These are phyloP conservation scores for Eidolon dupreanum DNA, from an alignment of 2,797 vertebrate species.

Conservation along the genomic window DNA sequence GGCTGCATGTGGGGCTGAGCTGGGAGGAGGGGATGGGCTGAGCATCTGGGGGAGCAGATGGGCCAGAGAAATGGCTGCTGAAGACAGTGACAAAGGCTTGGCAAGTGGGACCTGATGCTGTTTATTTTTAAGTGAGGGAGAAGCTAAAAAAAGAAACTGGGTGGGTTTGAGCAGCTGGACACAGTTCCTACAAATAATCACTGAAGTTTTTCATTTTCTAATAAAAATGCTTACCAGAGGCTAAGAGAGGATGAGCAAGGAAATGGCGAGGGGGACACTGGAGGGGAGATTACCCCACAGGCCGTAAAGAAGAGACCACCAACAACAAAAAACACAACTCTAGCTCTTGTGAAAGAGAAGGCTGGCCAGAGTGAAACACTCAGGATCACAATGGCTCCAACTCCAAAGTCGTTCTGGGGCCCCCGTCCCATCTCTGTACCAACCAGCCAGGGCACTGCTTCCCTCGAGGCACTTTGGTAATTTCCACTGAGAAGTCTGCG, in stretches of 20 bases:
- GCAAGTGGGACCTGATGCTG: conserved; percentile 77
- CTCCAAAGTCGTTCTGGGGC: neutral
- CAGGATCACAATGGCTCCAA: neutral
- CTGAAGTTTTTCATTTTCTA: conserved; percentile 52
- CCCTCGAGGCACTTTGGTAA: neutral
- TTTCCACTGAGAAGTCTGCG: neutral
- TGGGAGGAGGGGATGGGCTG: conserved; percentile 42
- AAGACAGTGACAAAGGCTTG: conserved; percentile 82
- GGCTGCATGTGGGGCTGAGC: conserved; percentile 63
- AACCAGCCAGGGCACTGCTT: neutral
- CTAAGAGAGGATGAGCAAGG: neutral
- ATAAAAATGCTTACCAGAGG: conserved; percentile 8
- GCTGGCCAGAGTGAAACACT: neutral
- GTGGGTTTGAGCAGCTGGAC: conserved; percentile 77
- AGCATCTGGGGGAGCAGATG: conserved; percentile 85
- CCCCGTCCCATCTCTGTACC: neutral
- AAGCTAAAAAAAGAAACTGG: conserved; percentile 80
- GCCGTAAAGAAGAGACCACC: neutral
- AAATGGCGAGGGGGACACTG: neutral
- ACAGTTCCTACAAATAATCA: conserved; percentile 39
- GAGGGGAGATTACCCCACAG: neutral
- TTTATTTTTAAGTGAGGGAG: conserved; percentile 80
- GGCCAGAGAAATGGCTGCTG: conserved; percentile 81
- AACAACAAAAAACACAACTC: neutral
- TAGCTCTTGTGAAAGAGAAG: neutral